Conservation (phyloP, 2,888 invertebrate species). For the Andrena hattorfiana region DNA sequence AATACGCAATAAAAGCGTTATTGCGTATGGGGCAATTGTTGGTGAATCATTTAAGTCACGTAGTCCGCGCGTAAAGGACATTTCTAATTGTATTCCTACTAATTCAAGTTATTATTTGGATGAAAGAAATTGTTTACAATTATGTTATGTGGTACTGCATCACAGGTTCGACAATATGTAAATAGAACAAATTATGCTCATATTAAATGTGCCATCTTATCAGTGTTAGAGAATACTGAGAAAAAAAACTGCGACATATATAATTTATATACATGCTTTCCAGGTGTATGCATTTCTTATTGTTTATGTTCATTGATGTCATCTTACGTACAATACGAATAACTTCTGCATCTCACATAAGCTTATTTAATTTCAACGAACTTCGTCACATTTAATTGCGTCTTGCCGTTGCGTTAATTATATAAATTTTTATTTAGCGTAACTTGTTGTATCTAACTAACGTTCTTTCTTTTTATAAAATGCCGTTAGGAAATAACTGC, state of each 20-base stretch:
- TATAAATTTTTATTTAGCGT: constrained; percentile 57
- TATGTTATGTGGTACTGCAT: constrained; percentile 64
- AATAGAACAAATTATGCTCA: constrained; percentile 70
- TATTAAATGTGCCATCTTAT: constrained; percentile 73
- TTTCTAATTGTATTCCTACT: constrained; percentile 62
- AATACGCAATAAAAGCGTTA: constrained; percentile 27
- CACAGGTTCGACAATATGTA: constrained; percentile 66
- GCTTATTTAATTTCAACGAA: constrained; percentile 60
- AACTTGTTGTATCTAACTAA: constrained; percentile 47
- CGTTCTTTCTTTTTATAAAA: constrained; percentile 25
- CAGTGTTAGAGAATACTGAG: constrained; percentile 63
- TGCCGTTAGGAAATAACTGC: constrained; percentile 41
- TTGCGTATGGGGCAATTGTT: constrained; percentile 54
- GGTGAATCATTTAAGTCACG: constrained; percentile 63
- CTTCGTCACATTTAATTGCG: constrained; percentile 58
- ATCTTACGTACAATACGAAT: constrained; percentile 53
- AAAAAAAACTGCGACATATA: constrained; percentile 57
- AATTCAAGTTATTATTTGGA: constrained; percentile 60
- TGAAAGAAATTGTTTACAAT: constrained; percentile 59
- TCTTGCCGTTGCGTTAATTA: constrained; percentile 66
- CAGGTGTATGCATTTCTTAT: constrained; percentile 64
- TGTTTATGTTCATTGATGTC: constrained; percentile 62
- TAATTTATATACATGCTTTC: constrained; percentile 70
- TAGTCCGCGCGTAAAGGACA: constrained; percentile 54
- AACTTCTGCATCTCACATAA: constrained; percentile 58